Evolutionary conservation across 1,140 invertebrate genomes (phyloP).

Genomic region (Notospermus geniculatus): DNA sequence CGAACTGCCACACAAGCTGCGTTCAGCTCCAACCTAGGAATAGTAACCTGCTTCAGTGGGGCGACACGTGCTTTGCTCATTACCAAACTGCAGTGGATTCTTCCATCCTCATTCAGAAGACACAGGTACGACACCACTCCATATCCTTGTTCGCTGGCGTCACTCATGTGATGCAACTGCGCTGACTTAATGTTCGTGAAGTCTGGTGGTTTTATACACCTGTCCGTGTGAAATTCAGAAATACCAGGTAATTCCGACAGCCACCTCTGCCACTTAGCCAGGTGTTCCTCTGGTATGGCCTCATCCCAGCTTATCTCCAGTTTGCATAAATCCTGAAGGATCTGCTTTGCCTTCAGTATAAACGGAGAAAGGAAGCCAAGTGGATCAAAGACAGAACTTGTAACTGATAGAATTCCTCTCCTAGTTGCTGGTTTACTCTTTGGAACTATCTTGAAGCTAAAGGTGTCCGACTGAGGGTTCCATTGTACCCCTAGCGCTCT

Average conservation of each 20-base stretch:
- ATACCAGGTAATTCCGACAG: background rate
- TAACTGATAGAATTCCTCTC: too few relatives aligned
- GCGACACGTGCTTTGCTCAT: constrained; percentile 41
- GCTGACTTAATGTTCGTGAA: too few relatives aligned
- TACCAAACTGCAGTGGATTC: constrained; percentile 25
- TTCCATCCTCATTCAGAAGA: constrained; percentile 8
- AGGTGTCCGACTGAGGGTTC: background rate
- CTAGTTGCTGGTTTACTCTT: constrained; percentile 10
- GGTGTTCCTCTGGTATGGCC: background rate
- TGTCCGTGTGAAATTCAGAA: background rate
- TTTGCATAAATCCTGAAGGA: constrained; percentile 6
- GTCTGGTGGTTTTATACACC: too few relatives aligned
- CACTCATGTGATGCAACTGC: too few relatives aligned
- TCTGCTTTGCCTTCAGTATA: too few relatives aligned
- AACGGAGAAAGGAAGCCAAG: constrained; percentile 11
- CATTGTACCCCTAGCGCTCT: background rate
- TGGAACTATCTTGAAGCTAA: constrained; percentile 13
- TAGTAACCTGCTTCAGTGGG: constrained; percentile 41
- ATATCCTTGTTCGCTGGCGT: constrained; percentile 23
- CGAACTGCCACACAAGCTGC: constrained; percentile 46
- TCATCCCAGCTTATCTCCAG: constrained; percentile 3
- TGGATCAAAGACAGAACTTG: constrained; percentile 13
- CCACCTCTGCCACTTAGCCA: background rate
- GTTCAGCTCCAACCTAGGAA: constrained; percentile 53
- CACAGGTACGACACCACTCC: constrained; percentile 25